Conservation (phyloP, 2,113 vertebrate species). For the Cardinalis cardinalis region DNA sequence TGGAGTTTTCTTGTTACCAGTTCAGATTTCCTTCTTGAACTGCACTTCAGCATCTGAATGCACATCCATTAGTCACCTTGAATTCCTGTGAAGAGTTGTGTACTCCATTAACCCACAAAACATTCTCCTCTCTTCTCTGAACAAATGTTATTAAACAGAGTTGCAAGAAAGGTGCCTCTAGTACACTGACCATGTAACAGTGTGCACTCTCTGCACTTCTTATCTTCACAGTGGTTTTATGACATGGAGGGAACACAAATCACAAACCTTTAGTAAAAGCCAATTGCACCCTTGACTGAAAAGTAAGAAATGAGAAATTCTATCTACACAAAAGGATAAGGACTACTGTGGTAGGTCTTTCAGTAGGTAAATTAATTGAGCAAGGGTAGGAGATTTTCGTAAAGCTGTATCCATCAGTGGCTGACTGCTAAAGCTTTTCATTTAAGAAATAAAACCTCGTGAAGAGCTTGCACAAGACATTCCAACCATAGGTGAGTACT, state of each 20-base stretch:
- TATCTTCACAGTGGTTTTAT: background rate
- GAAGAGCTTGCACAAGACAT: background rate
- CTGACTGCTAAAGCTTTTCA: background rate
- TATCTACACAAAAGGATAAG: background rate
- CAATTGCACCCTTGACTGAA: background rate
- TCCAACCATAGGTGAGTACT: background rate
- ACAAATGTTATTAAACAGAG: background rate
- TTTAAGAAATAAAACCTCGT: background rate
- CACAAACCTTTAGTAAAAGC: background rate
- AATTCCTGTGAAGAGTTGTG: background rate
- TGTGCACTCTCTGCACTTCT: background rate
- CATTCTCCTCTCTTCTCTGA: background rate
- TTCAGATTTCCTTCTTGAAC: constrained; percentile 11
- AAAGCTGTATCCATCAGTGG: background rate
- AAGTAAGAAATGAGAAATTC: background rate
- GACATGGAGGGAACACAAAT: background rate
- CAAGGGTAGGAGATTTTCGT: background rate
- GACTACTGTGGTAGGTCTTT: background rate
- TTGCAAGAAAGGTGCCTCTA: background rate
- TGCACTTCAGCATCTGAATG: constrained; percentile 2
- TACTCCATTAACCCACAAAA: constrained; percentile 28
- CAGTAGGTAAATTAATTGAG: background rate
- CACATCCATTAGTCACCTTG: constrained; percentile 42
- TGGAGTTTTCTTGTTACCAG: constrained; percentile 30
- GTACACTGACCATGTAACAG: background rate